Conservation (phyloP, 2,888 invertebrate genomes). For the Leucophenga montana region DNA sequence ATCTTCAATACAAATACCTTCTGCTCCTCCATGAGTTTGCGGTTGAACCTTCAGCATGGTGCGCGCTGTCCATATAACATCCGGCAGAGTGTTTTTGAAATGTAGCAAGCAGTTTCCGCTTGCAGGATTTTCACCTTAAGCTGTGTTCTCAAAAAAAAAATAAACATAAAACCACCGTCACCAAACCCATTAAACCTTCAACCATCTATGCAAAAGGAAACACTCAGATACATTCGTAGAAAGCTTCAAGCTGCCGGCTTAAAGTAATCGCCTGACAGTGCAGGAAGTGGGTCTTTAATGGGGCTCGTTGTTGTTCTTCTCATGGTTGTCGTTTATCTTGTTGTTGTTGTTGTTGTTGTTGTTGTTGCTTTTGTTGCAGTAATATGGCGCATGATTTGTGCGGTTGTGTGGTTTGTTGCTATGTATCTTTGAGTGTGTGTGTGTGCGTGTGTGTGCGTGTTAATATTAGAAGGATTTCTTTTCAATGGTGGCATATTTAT, state of each 20-base stretch:
- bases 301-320: neutral
- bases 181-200: no score
- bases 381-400: no score
- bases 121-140: slow-evolving; percentile 7
- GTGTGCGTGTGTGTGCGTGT: slow-evolving; percentile 4
- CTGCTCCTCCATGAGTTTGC: neutral
- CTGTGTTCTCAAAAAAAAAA: neutral
- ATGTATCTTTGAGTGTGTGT: neutral
- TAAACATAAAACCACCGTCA: neutral
- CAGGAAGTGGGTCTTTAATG: neutral
- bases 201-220: no score
- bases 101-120: slow-evolving; percentile 18
- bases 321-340: neutral
- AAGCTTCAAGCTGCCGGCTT: slow-evolving; percentile 7
- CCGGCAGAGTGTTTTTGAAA: neutral
- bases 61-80: neutral
- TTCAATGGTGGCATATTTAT: neutral
- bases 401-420: neutral
- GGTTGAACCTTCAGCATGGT: neutral
- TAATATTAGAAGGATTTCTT: neutral
- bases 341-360: neutral
- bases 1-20: slow-evolving; percentile 6
- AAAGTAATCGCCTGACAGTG: slow-evolving; percentile 13
- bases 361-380: no score
- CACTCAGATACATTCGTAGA: neutral